Conservation (phyloP, 2,888 invertebrate genomes). For the Dilophus febrilis region DNA sequence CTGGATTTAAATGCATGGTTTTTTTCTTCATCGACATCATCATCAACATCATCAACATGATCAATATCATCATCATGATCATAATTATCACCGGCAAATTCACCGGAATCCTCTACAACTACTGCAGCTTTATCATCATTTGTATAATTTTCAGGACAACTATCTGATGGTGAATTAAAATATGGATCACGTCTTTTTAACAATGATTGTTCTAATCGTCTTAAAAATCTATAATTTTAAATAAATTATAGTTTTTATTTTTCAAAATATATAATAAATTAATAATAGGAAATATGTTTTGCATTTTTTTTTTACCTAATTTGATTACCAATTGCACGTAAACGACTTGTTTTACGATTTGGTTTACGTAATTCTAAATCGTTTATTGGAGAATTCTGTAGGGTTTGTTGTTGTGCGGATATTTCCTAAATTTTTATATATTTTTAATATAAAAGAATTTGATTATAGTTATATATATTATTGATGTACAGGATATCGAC, state of each 20-base stretch:
- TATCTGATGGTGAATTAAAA: conserved; percentile 31
- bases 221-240: conserved; percentile 44
- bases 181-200: conserved; percentile 43
- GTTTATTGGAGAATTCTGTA: too few species aligned
- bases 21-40: too few species aligned
- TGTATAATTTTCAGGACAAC: conserved; percentile 33
- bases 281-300: conserved; percentile 7
- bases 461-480: too few species aligned
- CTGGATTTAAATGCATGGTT: too few species aligned
- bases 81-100: conserved; percentile 24
- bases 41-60: not conserved
- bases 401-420: too few species aligned
- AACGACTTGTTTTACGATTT: conserved; percentile 42
- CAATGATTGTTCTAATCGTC: conserved; percentile 51
- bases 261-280: too few species aligned
- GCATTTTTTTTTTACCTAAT: conserved; percentile 38
- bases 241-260: too few species aligned
- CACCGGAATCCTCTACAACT: conserved; percentile 27
- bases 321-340: conserved; percentile 58
- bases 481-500: too few species aligned
- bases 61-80: conserved; percentile 31
- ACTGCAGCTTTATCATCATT: conserved; percentile 18
- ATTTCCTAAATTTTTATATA: too few species aligned
- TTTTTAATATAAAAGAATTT: too few species aligned
- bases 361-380: too few species aligned